phyloP scores from a whole-genome alignment of 1,140 invertebrate species.

The Oscheius sp. region DNA sequence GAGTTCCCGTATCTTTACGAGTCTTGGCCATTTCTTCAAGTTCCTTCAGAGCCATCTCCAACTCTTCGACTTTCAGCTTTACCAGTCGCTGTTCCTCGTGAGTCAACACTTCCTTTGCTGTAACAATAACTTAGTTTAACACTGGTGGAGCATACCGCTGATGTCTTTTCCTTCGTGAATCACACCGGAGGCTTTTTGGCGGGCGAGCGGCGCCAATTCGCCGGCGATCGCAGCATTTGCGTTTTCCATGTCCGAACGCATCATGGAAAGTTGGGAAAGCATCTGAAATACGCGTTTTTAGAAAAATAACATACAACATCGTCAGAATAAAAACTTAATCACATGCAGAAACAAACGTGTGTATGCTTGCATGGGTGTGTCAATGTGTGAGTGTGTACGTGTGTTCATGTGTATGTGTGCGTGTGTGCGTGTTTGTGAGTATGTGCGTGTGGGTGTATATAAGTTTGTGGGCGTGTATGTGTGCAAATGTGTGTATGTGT shows the following conservation, averaged over 20 bases:
- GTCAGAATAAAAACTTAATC: too few species aligned
- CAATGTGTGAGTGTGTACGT: too few species aligned
- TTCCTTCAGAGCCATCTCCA: constrained; percentile 44
- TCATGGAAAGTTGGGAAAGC: constrained; percentile 52
- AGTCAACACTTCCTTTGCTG: constrained; percentile 37
- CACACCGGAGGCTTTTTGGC: constrained; percentile 45
- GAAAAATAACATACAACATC: too few species aligned
- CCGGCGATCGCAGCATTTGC: constrained; percentile 56
- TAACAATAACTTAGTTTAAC: too few species aligned
- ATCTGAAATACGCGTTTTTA: constrained; percentile 43
- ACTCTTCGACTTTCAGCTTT: constrained; percentile 27
- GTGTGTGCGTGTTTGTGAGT: too few species aligned
- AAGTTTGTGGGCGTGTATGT: too few species aligned
- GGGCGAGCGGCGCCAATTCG: constrained; percentile 52
- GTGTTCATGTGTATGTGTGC: too few species aligned
- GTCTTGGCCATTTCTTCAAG: constrained; percentile 49
- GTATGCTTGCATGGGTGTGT: too few species aligned
- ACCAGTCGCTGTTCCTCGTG: constrained; percentile 34
- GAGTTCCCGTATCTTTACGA: neutral
- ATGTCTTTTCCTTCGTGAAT: constrained; percentile 56
- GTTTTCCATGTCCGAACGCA: constrained; percentile 44
- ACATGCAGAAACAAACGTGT: too few species aligned
- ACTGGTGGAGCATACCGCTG: too few species aligned
- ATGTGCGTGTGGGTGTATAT: too few species aligned
- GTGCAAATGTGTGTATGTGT: too few species aligned